Percentiles rank a stretch among this genome's conserved stretches.
phyloP scores from a whole-genome alignment of 1,140 invertebrate genomes.

The Wasmannia auropunctata region DNA sequence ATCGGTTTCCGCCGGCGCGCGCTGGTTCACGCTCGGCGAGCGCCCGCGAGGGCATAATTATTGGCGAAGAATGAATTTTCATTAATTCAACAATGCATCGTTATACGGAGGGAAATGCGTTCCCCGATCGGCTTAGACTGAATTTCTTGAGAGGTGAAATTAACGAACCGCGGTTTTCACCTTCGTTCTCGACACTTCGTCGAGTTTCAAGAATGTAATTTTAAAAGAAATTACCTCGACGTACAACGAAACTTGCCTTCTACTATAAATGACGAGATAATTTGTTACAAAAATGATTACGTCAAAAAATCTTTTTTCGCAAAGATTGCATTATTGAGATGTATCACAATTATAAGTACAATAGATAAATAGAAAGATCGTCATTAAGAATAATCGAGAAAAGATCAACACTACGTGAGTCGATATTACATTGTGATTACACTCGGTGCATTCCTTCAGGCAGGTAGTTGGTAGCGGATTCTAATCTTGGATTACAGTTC shows the following conservation, averaged over 20 bases:
- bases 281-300: not conserved
- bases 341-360: not conserved
- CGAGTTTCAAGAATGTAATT: not conserved
- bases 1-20: conserved; percentile 58
- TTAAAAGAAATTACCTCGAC: not conserved
- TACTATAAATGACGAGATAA: not conserved
- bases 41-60: conserved; percentile 53
- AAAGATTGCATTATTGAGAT: not conserved
- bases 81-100: conserved; percentile 50
- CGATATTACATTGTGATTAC: conserved; percentile 53
- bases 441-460: not conserved
- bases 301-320: not conserved
- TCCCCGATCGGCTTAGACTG: conserved; percentile 23
- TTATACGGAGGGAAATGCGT: conserved; percentile 37
- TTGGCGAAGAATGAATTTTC: conserved; percentile 58
- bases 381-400: too few relatives aligned
- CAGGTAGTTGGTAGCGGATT: conserved; percentile 41
- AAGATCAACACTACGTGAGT: not conserved
- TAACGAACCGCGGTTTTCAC: conserved; percentile 5
- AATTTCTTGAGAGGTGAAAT: conserved; percentile 35
- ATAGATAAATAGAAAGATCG: not conserved
- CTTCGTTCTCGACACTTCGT: not conserved
- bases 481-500: conserved; percentile 69
- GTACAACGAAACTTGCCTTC: not conserved
- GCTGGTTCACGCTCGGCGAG: conserved; percentile 27